Conservation (phyloP, 2,888 invertebrate genomes). For the Tenthredo mesomela region DNA sequence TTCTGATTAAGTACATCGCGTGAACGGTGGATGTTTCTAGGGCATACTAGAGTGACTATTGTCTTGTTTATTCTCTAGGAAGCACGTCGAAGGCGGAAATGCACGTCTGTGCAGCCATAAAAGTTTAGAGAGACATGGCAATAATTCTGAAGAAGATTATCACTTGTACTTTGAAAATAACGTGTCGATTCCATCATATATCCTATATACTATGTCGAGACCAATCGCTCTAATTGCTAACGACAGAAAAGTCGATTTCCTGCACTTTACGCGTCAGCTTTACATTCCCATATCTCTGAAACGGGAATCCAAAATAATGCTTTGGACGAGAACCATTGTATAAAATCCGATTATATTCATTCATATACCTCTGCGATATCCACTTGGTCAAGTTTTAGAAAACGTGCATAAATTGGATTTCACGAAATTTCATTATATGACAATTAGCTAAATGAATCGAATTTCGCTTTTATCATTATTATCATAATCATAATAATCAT, state of each 20-base stretch:
- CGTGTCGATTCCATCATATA: neutral
- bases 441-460: no score
- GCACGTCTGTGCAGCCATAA: constrained; percentile 45
- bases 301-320: constrained; percentile 37
- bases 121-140: constrained; percentile 27
- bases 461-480: neutral
- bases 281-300: neutral
- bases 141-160: constrained; percentile 48
- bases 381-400: neutral
- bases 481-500: neutral
- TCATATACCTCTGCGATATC: neutral
- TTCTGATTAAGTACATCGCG: neutral
- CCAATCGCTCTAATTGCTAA: constrained; percentile 13
- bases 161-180: constrained; percentile 15
- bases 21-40: constrained; percentile 22
- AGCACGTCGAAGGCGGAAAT: constrained; percentile 51
- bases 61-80: constrained; percentile 45
- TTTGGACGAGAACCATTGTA: neutral
- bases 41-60: constrained; percentile 1
- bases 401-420: neutral
- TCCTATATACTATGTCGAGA: neutral
- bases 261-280: constrained; percentile 12
- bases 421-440: neutral
- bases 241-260: constrained; percentile 11
- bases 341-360: neutral